Base-by-base conservation (phyloP, 1,140 invertebrate genomes). In the Nomia melanderi region DNA sequence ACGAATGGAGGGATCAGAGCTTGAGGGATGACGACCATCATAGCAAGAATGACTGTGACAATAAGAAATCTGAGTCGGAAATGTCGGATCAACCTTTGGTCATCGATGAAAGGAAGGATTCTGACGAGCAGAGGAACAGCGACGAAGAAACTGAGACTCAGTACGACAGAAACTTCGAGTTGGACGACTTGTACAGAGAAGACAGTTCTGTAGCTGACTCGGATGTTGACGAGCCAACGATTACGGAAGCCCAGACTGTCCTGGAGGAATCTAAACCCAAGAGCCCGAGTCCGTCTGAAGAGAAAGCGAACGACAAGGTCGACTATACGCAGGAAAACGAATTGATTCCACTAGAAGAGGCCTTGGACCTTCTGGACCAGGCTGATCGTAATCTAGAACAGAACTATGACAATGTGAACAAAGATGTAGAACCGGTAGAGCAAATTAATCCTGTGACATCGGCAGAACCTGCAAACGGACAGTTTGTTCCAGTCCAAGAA, bases 161-260 rank as follows among this genome's bases (percentile, higher is more conserved):
- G 12, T 91, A 88, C 44, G 86, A 87, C 17, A 82, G 83, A 8
- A 78, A 82, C 1, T 90, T 89, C 7, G 90, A 90, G 5, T 60
- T 92, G n/a, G 91, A 92, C 14, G 91, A 92, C 87, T 70, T 92
- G 2, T 92, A 92, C 57, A 86, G 91, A 0, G 91, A 92, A 47
- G 91, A 92, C 27, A 92, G 88, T 56, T 90, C 90, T 0, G 78
- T 88, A 0, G 47, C 76, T 1, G 88, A 87, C 8, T 87, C 88
- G 0, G 89, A 91, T 39, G 62, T 65, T 1, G 90, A 91, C 3
- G 88, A 89, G 6, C 14, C 36, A 17, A 53, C 20, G 1, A 3
- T 12, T 3, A 20, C 67, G 4, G 72, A 74, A 12, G 5, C 7
- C 20, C 50, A 67, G 17, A 57, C 63, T 7, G 8, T 47, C 1